phyloP scores from a whole-genome alignment of 2,113 vertebrate species.

The Silurus glanis region DNA sequence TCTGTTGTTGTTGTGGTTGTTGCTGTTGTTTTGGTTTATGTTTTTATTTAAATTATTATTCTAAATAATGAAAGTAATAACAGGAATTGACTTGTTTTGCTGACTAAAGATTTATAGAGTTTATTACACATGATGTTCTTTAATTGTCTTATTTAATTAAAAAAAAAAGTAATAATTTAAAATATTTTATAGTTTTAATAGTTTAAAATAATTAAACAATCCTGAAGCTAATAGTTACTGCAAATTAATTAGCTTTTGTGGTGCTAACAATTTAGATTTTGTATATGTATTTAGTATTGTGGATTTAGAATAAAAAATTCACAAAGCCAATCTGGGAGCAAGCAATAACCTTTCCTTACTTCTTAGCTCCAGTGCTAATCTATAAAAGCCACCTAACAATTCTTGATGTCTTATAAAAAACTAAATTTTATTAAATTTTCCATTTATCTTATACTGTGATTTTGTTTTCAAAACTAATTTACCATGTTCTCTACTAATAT shows the following conservation, averaged over 20 bases:
- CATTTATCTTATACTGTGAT: neutral
- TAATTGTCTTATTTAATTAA: neutral
- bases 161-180: no score
- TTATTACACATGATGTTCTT: neutral
- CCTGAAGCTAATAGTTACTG: no score
- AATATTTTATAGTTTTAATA: no score
- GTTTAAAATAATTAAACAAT: no score
- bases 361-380: neutral
- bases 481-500: neutral
- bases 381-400: neutral
- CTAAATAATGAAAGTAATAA: neutral
- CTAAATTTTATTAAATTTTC: neutral
- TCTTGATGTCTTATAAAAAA: neutral
- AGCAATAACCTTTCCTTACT: neutral
- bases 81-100: neutral
- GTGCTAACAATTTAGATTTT: no score
- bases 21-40: no score
- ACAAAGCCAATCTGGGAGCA: neutral
- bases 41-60: neutral
- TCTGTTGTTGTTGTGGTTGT: neutral
- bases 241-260: no score
- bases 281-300: neutral
- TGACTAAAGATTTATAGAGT: neutral
- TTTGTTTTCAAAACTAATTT: neutral
- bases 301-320: neutral